Evolutionary conservation across 2,888 invertebrate species (phyloP), one percentile per base, ranked within the genome.

Genomic region (Leptinotarsa haldemani): DNA sequence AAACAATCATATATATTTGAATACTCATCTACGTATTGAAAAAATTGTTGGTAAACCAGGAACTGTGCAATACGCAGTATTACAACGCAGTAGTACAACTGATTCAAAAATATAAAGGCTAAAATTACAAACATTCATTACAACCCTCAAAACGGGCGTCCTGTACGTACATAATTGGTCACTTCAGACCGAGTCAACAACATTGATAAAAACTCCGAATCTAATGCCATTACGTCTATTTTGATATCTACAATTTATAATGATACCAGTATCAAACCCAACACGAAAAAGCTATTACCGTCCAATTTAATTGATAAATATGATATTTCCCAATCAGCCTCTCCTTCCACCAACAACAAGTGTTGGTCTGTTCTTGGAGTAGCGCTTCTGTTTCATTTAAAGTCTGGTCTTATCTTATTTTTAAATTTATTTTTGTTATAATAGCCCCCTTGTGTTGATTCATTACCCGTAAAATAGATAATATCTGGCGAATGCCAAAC

Each of bases 371-470:
- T 78, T 77, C 77, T 79, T 70, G 73, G 77, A 75, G 77, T 72
- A 69, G 75, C 69, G 79, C 79, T 80, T 80, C 81, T 81, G 81
- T 80, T 81, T 81, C 78, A 78, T 81, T 80, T 81, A 79, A 79
- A 78, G 76, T 74, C 72, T 50, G 68, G 66, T 71, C 77, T 78
- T 77, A 77, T 77, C 77, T 77, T 71, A 75, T 77, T 78, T 76
- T 75, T 77, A 74, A 75, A 73, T 81, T 80, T 79, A 79, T 81
- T 80, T 80, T 80, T 71, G 76, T 78, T 78, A 79, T 78, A 80
- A 80, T 78, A 75, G 78, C 77, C 73, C 76, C 79, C 79, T 80
- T 80, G 81, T 81, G 80, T 80, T 78, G 78, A 80, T 80, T 77
- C 80, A 78, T 80, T 81, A 77, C 79, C 81, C 80, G 80, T 81